phyloP scores from a whole-genome alignment of 2,113 vertebrate species.

The Acanthisitta chloris region DNA sequence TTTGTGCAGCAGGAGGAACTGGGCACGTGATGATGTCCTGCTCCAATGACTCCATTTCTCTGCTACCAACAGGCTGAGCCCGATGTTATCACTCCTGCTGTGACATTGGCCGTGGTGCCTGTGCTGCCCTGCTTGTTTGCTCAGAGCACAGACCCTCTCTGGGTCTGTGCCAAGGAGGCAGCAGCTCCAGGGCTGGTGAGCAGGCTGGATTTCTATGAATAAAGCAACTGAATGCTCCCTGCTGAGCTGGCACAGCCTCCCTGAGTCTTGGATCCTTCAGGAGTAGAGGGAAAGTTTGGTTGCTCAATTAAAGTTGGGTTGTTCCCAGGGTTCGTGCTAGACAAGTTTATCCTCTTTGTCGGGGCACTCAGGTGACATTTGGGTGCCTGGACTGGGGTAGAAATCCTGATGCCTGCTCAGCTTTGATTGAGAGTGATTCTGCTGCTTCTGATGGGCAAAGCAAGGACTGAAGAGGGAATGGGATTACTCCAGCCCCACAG shows the following conservation, averaged over 20 bases:
- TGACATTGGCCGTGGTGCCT: neutral
- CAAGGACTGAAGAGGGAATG: neutral
- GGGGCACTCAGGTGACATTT: neutral
- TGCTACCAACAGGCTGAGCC: neutral
- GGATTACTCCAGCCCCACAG: neutral
- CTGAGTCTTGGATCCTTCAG: neutral
- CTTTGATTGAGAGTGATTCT: neutral
- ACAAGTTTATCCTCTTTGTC: fast-evolving
- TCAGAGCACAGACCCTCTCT: neutral
- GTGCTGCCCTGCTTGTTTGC: neutral
- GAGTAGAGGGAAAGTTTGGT: neutral
- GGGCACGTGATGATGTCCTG: neutral
- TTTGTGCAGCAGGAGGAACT: neutral
- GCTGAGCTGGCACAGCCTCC: neutral
- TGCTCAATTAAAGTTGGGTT: neutral
- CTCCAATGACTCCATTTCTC: neutral
- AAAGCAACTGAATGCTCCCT: neutral
- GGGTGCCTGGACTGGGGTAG: too few species aligned
- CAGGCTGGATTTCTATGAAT: neutral
- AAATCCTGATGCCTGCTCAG: neutral
- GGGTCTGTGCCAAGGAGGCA: neutral
- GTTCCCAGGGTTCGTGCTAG: fast-evolving
- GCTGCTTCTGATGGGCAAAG: neutral
- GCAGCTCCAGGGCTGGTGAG: neutral
- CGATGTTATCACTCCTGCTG: neutral